phyloP scores from a whole-genome alignment of 2,797 vertebrate species.

The Chelidonichthys spinosus region DNA sequence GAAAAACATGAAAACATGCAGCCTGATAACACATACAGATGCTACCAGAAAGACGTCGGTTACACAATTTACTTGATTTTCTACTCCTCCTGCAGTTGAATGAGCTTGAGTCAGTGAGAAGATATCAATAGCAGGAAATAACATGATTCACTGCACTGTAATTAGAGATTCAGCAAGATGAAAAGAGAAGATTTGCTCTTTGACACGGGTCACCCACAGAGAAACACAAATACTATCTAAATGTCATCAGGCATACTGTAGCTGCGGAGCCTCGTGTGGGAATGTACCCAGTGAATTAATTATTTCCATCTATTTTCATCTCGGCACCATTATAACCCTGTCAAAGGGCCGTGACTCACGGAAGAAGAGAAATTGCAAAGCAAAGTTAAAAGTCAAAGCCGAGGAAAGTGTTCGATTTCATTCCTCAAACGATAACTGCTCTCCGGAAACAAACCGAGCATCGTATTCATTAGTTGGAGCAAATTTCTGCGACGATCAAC shows the following conservation, averaged over 20 bases:
- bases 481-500: slow-evolving; percentile 73
- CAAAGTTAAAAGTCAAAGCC: slow-evolving; percentile 68
- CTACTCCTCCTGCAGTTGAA: slow-evolving; percentile 44
- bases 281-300: slow-evolving; percentile 52
- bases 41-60: slow-evolving; percentile 59
- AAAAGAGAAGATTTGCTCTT: slow-evolving; percentile 75
- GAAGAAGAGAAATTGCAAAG: slow-evolving; percentile 62
- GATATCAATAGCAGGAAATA: slow-evolving; percentile 75
- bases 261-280: slow-evolving; percentile 36
- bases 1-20: slow-evolving; percentile 9
- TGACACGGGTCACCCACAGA: slow-evolving; percentile 77
- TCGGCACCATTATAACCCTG: slow-evolving; percentile 47
- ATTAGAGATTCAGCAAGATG: slow-evolving; percentile 76
- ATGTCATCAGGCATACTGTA: slow-evolving; percentile 71
- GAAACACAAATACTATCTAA: slow-evolving; percentile 77
- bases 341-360: slow-evolving; percentile 58
- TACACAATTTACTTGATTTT: slow-evolving; percentile 72
- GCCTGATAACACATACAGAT: slow-evolving; percentile 72
- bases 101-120: slow-evolving; percentile 52
- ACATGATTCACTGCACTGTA: slow-evolving; percentile 71
- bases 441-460: slow-evolving; percentile 42
- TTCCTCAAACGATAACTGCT: slow-evolving; percentile 41
- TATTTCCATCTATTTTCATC: slow-evolving; percentile 74
- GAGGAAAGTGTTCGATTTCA: slow-evolving; percentile 52
- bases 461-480: slow-evolving; percentile 62